Evolutionary conservation across 2,113 vertebrate species (phyloP).

Genomic region (Hemibagrus wyckioides): DNA sequence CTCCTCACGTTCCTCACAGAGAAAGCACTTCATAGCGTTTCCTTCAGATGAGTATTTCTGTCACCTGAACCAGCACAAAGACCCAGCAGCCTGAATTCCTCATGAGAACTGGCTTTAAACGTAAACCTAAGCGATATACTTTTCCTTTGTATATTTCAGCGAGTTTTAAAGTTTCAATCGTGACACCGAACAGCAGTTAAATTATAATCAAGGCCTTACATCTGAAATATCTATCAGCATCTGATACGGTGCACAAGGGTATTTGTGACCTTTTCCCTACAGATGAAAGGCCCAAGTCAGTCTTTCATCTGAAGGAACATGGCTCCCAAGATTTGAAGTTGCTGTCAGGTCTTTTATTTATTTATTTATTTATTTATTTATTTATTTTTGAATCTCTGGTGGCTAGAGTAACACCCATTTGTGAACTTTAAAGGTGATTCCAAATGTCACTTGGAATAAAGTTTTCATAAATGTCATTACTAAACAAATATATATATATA

Average conservation of each 20-base stretch:
- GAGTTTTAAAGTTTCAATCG: slow-evolving; percentile 2
- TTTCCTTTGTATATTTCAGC: neutral
- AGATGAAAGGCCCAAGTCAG: slow-evolving; percentile 64
- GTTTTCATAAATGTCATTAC: slow-evolving; percentile 68
- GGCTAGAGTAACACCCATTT: slow-evolving; percentile 60
- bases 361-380: too few species aligned
- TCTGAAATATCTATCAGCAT: slow-evolving; percentile 53
- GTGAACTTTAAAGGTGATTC: slow-evolving; percentile 67
- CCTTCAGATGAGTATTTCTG: slow-evolving; percentile 19
- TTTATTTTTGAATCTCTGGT: slow-evolving; percentile 60
- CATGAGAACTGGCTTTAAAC: slow-evolving; percentile 24
- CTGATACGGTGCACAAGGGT: slow-evolving; percentile 43
- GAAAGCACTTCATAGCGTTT: slow-evolving; percentile 31
- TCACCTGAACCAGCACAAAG: slow-evolving; percentile 5
- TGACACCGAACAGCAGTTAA: slow-evolving; percentile 33
- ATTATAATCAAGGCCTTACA: slow-evolving; percentile 42
- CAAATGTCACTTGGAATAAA: slow-evolving; percentile 73
- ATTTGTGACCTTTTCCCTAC: slow-evolving; percentile 73
- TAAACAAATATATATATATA: neutral
- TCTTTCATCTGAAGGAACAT: slow-evolving; percentile 66
- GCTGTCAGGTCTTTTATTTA: slow-evolving; percentile 52
- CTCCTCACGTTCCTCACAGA: slow-evolving; percentile 4
- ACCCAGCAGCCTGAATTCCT: slow-evolving; percentile 18
- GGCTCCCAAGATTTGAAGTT: slow-evolving; percentile 62
- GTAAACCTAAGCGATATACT: slow-evolving; percentile 15